phyloP scores from a whole-genome alignment of 1,140 invertebrate genomes.

The Lasioglossum albipes region DNA sequence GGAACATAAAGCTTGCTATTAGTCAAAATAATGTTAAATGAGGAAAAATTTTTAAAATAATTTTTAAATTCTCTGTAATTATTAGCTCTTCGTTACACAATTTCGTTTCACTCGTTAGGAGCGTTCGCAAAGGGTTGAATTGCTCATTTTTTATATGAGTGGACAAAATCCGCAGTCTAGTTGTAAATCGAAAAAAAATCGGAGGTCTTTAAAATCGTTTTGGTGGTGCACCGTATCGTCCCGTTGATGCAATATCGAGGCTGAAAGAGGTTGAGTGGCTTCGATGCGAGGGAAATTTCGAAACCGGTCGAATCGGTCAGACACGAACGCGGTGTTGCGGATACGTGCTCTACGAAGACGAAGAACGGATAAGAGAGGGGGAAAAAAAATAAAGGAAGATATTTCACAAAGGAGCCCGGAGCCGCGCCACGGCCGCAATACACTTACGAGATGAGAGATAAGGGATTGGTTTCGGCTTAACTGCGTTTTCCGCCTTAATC shows the following conservation, averaged over 20 bases:
- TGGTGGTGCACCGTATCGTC: neutral
- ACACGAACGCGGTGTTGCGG: neutral
- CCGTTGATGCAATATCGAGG: neutral
- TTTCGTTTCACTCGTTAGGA: too few relatives aligned
- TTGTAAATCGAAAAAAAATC: too few relatives aligned
- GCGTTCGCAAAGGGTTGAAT: too few relatives aligned
- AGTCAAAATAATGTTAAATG: too few relatives aligned
- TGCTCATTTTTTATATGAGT: too few relatives aligned
- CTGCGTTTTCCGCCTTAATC: conserved; percentile 68
- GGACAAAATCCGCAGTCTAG: too few relatives aligned
- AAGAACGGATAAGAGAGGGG: neutral
- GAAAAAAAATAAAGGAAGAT: conserved; percentile 38
- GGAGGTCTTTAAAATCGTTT: too few relatives aligned
- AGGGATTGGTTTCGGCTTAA: conserved; percentile 69
- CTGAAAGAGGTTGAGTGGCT: too few relatives aligned
- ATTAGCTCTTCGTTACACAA: neutral
- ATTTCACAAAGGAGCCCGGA: conserved; percentile 55
- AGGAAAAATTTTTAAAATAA: too few relatives aligned
- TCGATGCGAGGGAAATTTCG: neutral
- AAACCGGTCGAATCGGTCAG: neutral
- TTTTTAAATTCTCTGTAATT: too few relatives aligned
- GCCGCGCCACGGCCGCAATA: conserved; percentile 44
- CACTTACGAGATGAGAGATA: conserved; percentile 67
- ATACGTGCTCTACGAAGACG: neutral
- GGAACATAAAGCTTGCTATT: too few relatives aligned